Evolutionary conservation across 2,888 invertebrate genomes (phyloP).

Genomic region (Rhimphoctona megacephalus): DNA sequence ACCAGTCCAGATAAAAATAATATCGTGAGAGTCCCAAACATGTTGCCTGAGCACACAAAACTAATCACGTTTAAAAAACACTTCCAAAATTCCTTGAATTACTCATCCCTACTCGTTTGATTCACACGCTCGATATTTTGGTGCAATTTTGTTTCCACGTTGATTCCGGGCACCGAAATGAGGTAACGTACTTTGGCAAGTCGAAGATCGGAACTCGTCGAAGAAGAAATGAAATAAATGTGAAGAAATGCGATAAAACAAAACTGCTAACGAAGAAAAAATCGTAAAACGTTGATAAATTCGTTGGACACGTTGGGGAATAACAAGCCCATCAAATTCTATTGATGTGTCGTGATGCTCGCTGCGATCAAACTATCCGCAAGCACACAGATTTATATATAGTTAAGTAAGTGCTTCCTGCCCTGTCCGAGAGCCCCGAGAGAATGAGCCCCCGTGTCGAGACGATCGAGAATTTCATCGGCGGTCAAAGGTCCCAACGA

Average conservation of each 20-base stretch:
- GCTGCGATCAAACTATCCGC: slow-evolving; percentile 49
- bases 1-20: slow-evolving; percentile 37
- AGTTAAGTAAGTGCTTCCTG: slow-evolving; percentile 83
- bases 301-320: neutral
- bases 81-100: neutral
- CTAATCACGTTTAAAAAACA: slow-evolving; percentile 13
- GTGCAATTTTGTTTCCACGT: neutral
- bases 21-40: slow-evolving; percentile 36
- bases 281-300: neutral
- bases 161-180: neutral
- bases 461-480: slow-evolving; percentile 66
- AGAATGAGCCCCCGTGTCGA: slow-evolving; percentile 74
- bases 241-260: neutral
- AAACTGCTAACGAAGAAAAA: neutral
- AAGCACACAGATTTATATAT: slow-evolving; percentile 58
- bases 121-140: neutral
- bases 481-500: slow-evolving; percentile 70
- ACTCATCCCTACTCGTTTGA: slow-evolving; percentile 38
- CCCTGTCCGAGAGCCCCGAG: slow-evolving; percentile 74
- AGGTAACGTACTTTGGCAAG: neutral
- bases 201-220: neutral
- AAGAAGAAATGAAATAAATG: neutral
- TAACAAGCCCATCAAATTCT: slow-evolving; percentile 71
- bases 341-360: slow-evolving; percentile 73
- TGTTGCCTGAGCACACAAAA: slow-evolving; percentile 1